Base-by-base conservation (phyloP, 2,888 invertebrate genomes). In the Ferdinandea cuprea region DNA sequence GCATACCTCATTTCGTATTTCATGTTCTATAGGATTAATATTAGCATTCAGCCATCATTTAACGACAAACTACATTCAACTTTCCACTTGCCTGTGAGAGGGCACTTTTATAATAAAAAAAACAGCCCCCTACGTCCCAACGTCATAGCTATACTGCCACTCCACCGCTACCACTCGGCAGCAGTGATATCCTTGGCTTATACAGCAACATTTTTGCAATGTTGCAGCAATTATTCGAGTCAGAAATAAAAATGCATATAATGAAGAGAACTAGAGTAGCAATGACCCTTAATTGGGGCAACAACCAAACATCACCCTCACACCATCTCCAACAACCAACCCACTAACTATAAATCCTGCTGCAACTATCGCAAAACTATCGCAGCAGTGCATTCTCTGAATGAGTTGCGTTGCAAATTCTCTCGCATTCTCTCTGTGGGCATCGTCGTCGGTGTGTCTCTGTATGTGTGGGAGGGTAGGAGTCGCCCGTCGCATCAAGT, bases 201-300 rank as follows among this genome's bases (percentile, higher is more conserved):
- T 37, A 58, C 63, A 59, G 61, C 17, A 42, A 71, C 15, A 66
- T 71, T 72, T 48, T 72, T 77, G 77, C 81, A 77, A 71, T 40
- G 54, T 54, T 72, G 66, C 66, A 66, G 66, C 80, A 77, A 71
- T 71, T 65, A 77, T 76, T 63, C 25, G 52, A 81, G 77, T 59
- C 71, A 77, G 40, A 81, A 72, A 68, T 83, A 78, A 77, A 83
- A 83, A 78, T 83, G 48, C 66, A 83, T 61, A 77, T 72, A 83
- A 78, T 78, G 66, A 78, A 78, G 77, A 63, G 77, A 78, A 72
- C 54, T 83, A 83, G 44, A 66, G 85, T 87, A 87, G 87, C 87
- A 87, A 87, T 87, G 87, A 87, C 87, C 87, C 87, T 86, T 87
- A 87, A 87, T 86, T 87, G 86, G 87, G 87, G 85, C 87, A 87